Base-by-base conservation (phyloP, 2,888 invertebrate species). In the Lasioglossum zephyrum region DNA sequence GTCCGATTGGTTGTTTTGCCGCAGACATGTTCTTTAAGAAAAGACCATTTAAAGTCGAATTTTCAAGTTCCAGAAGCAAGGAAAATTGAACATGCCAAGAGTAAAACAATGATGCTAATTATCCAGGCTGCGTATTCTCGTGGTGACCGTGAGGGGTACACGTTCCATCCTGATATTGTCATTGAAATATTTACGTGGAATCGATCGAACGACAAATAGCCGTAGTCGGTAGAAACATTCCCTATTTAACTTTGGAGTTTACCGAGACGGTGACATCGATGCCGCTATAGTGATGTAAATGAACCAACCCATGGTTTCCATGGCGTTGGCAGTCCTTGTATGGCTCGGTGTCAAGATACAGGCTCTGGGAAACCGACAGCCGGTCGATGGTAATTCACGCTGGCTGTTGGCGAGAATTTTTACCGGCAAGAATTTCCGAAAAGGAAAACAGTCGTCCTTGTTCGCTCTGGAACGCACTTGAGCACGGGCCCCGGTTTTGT, bases 261-360 rank as follows among this genome's bases (percentile, higher is more conserved):
- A 84, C 90, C 89, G 89, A 89, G 89, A 87, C 82, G 82, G 85
- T 91, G 90, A 89, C 89, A 91, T 91, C 85, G 87, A 80, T 80
- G 82, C 77, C 63, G 82, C 79, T 79, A 89, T 91, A 91, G 89
- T 86, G 73, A 91, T 91, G 90, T 70, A 90, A 90, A 90, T 91
- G 90, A 90, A 82, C 69, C 60, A 53, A 73, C 57, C 39, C 57
- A 26, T 13, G 63, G 72, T 63, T 53, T 57, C 63, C 26, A 13
- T 31, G 66, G 74, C 66, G 75, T 78, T 86, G 75, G 63, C 82
- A 76, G 76, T 60, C 69, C 66, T 63, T 57, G 74, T 63, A 41
- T 39, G 31, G n/a, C 79, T 75, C 31, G 36, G 60, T 66, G 53
- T 47, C 31, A 77, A 69, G 66, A 79, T 47, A 77, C 31, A 39